Evolutionary conservation across 2,888 invertebrate genomes (phyloP).

Genomic region (Ellobium chinense): DNA sequence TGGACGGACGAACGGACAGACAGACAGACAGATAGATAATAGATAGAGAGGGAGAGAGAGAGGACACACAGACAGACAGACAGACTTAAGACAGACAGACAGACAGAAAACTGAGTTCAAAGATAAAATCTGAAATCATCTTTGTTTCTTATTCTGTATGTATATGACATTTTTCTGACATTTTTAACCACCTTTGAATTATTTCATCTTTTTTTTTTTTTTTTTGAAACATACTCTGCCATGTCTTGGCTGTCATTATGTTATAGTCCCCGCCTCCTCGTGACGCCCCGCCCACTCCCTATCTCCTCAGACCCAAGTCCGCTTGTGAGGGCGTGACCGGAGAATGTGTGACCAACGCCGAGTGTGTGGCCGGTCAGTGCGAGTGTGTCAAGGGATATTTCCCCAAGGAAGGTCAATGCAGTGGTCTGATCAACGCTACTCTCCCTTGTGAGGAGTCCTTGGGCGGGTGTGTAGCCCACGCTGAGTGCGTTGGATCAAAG

Average conservation of each 20-base stretch:
- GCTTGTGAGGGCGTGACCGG: not conserved
- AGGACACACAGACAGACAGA: too few species aligned
- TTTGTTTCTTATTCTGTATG: too few species aligned
- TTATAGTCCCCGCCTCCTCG: too few species aligned
- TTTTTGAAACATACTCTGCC: not conserved
- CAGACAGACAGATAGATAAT: too few species aligned
- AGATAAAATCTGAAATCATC: too few species aligned
- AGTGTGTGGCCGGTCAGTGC: slow-evolving; percentile 29
- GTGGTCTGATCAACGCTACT: slow-evolving; percentile 14
- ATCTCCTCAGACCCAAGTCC: not conserved
- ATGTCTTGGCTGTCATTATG: not conserved
- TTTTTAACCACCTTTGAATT: not conserved
- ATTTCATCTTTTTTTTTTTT: not conserved
- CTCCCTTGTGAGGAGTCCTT: slow-evolving; percentile 24
- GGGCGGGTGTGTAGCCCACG: slow-evolving; percentile 48
- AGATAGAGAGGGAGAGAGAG: too few species aligned
- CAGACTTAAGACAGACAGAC: too few species aligned
- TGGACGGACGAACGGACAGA: too few species aligned
- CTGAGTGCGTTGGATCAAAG: slow-evolving; percentile 17
- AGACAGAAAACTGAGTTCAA: too few species aligned
- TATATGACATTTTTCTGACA: too few species aligned
- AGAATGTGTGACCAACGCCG: slow-evolving; percentile 30
- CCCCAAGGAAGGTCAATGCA: slow-evolving; percentile 40
- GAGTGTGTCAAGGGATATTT: slow-evolving; percentile 36
- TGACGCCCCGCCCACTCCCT: not conserved